phyloP scores from a whole-genome alignment of 2,797 vertebrate genomes.

The Fistularia commersonii region DNA sequence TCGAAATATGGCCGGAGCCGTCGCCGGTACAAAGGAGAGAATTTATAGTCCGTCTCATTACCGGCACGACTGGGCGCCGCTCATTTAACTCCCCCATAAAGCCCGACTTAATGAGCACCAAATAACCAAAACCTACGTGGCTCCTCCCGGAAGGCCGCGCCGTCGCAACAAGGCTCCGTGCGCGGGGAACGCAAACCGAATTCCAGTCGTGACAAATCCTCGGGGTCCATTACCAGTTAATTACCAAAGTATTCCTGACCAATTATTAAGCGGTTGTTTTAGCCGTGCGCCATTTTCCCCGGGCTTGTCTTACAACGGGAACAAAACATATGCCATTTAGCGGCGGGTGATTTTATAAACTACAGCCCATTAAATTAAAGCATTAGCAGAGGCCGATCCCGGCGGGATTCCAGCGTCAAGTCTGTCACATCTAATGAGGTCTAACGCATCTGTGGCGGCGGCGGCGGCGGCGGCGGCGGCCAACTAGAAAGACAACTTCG shows the following conservation, averaged over 20 bases:
- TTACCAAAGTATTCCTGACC: not conserved
- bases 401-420: not conserved
- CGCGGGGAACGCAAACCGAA: too few relatives aligned
- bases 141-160: too few relatives aligned
- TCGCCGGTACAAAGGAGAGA: too few relatives aligned
- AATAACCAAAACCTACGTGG: too few relatives aligned
- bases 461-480: not conserved
- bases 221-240: too few relatives aligned
- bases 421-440: not conserved
- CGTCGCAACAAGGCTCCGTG: too few relatives aligned
- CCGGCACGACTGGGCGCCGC: too few relatives aligned
- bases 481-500: not conserved
- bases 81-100: too few relatives aligned
- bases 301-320: not conserved
- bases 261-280: not conserved
- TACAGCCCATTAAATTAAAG: constrained; percentile 7
- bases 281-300: not conserved
- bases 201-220: too few relatives aligned
- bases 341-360: not conserved
- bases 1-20: too few relatives aligned
- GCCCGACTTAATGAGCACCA: too few relatives aligned
- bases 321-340: not conserved
- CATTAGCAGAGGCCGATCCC: constrained; percentile 3
- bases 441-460: not conserved
- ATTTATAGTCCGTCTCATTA: too few relatives aligned